Base-by-base conservation (phyloP, 92 coral and sea anemone species). In the Chrysogorgia sp. region DNA sequence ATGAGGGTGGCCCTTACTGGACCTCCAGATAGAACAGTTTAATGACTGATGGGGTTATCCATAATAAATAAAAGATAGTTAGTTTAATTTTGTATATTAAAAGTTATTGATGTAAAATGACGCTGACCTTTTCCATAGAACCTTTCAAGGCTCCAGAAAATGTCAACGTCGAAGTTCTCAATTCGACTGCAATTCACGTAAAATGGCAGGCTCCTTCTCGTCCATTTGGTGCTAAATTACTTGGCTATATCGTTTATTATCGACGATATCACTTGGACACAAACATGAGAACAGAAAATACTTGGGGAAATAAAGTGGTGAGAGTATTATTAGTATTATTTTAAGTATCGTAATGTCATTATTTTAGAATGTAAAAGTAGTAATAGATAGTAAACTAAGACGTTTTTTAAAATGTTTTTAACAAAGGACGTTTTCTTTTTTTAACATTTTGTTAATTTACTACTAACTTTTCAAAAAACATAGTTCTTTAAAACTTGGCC, bases 111-210 rank as follows among this genome's bases (percentile, higher is more conserved):
- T n/a, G n/a, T n/a, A n/a, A n/a, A n/a, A n/a, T n/a, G n/a, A n/a
- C n/a, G 10, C 25, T 71, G 21, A 29, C 13, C 41, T 80, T 72
- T 17, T 74, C 63, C 62, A 15, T 60, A 96, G 99, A 81, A 57
- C 99, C 99, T 56, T 89, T 91, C 41, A 96, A 88, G 40, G 89
- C 96, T 10, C 99, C 99, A 0, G 88, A 92, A 22, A 83, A 92
- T 61, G 81, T 90, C 58, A 75, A 78, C 62, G 86, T 76, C 24
- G 52, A 40, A 48, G 97, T 88, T 8, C 26, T 79, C 48, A 92
- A 92, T 83, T 90, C 97, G 26, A 84, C 99, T 1, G 57, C 86
- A 9, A 96, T 96, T 30, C 62, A 31, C 6, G 92, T 92, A 41
- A 72, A 67, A 50, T 96, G 99, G 99, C 58, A 72, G 53, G 65